phyloP scores from a whole-genome alignment of 2,888 invertebrate species.

The Eledona agricola region DNA sequence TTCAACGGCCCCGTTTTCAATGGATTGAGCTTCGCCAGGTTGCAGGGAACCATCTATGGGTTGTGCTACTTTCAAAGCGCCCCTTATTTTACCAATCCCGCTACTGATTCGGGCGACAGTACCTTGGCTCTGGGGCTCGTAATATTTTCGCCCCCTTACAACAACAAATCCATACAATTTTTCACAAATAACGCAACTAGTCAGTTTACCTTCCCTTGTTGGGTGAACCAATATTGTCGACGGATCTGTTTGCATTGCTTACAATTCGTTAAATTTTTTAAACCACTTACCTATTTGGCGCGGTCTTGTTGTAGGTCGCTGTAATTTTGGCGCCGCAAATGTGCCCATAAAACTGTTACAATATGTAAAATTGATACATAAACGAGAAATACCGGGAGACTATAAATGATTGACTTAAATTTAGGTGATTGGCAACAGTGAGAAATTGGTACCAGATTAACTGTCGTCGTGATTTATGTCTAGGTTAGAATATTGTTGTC shows the following conservation, averaged over 20 bases:
- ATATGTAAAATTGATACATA: too few species aligned
- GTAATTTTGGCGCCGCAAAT: slow-evolving; percentile 74
- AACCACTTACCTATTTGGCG: slow-evolving; percentile 66
- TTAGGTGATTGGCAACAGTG: too few species aligned
- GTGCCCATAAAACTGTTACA: slow-evolving; percentile 73
- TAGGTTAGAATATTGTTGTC: too few species aligned
- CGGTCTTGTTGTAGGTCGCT: slow-evolving; percentile 66
- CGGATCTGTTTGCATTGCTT: slow-evolving; percentile 9
- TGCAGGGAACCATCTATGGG: slow-evolving; percentile 63
- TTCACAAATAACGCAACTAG: slow-evolving; percentile 6
- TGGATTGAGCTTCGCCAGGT: slow-evolving; percentile 51
- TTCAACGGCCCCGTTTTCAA: slow-evolving; percentile 55
- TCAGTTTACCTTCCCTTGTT: slow-evolving; percentile 15
- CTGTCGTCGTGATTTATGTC: too few species aligned
- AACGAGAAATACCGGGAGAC: too few species aligned
- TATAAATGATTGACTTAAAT: too few species aligned
- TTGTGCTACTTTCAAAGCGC: slow-evolving; percentile 67
- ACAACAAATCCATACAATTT: slow-evolving; percentile 1
- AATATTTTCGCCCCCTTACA: slow-evolving; percentile 53
- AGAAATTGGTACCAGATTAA: too few species aligned
- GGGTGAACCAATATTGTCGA: slow-evolving; percentile 23
- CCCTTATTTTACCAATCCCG: slow-evolving; percentile 70
- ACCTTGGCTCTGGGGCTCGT: slow-evolving; percentile 52
- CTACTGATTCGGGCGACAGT: slow-evolving; percentile 65
- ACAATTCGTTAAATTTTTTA: slow-evolving; percentile 1